These are phyloP conservation scores for Drosophila guanche DNA, from an alignment of 1,140 invertebrate species.

Conservation along the genomic window DNA sequence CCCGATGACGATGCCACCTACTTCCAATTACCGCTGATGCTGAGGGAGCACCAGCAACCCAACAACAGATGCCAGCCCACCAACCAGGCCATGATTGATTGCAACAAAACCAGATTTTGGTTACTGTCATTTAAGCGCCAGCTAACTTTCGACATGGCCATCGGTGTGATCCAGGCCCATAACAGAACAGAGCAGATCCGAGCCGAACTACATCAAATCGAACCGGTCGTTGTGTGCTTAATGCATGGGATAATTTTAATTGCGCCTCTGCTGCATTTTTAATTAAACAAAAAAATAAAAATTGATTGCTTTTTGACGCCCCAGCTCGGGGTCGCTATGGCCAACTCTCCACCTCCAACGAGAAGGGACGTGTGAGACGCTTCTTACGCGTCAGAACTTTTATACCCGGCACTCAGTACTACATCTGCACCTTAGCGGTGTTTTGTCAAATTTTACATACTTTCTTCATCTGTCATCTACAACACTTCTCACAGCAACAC, in stretches of 20 bases:
- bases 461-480: no score
- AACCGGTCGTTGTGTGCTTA: conserved; percentile 25
- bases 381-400: no score
- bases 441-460: no score
- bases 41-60: conserved; percentile 36
- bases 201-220: background rate
- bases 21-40: conserved; percentile 77
- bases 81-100: conserved; percentile 71
- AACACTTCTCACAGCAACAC: no score
- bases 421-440: no score
- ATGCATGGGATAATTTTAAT: conserved; percentile 65
- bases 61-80: background rate
- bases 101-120: conserved; percentile 81
- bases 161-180: background rate
- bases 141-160: conserved; percentile 62
- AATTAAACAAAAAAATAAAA: conserved; percentile 79
- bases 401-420: no score
- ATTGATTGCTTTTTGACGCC: conserved; percentile 80
- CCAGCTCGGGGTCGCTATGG: conserved; percentile 56
- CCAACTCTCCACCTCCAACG: background rate
- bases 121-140: conserved; percentile 74
- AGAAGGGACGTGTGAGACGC: no score
- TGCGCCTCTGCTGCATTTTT: conserved; percentile 67
- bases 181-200: no score
- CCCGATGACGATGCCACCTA: conserved; percentile 69